Conservation (phyloP, 1,140 invertebrate species). For the Neocloeon triangulifer region DNA sequence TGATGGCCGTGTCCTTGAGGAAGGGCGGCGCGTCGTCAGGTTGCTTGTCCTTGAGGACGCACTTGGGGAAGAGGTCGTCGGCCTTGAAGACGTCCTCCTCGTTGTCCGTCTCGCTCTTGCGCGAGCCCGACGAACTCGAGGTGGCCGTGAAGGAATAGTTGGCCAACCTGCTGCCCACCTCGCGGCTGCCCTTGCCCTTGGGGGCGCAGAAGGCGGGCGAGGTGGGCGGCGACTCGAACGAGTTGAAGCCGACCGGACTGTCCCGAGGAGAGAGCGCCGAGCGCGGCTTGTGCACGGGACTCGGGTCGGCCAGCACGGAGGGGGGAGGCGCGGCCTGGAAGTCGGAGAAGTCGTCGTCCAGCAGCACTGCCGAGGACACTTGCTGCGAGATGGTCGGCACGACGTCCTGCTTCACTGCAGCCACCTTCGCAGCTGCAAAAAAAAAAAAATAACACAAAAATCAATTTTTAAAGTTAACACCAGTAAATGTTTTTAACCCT, state of each 20-base stretch:
- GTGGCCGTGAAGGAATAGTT: conserved; percentile 23
- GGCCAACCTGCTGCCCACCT: conserved; percentile 22
- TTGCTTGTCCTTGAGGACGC: conserved; percentile 17
- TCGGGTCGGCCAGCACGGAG: no score
- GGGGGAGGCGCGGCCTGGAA: conserved; percentile 26
- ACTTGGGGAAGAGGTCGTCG: conserved; percentile 20
- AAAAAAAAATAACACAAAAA: no score
- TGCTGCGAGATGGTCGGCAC: no score
- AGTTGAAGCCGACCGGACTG: neutral
- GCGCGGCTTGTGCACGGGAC: neutral
- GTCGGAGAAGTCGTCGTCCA: conserved; percentile 35
- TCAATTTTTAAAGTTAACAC: no score
- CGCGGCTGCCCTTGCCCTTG: conserved; percentile 2
- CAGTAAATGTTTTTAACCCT: no score
- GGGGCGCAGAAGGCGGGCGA: conserved; percentile 3
- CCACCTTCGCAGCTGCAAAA: no score
- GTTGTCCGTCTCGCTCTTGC: neutral
- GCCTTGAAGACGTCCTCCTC: conserved; percentile 9
- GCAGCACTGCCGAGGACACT: no score
- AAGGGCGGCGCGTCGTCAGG: no score
- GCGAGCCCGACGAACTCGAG: neutral
- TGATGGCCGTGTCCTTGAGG: conserved; percentile 22
- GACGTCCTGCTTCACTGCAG: no score
- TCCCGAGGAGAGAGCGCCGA: conserved; percentile 1
- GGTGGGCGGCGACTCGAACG: neutral